Evolutionary conservation across 2,888 invertebrate species (phyloP).

Genomic region (Chironomus tentans): DNA sequence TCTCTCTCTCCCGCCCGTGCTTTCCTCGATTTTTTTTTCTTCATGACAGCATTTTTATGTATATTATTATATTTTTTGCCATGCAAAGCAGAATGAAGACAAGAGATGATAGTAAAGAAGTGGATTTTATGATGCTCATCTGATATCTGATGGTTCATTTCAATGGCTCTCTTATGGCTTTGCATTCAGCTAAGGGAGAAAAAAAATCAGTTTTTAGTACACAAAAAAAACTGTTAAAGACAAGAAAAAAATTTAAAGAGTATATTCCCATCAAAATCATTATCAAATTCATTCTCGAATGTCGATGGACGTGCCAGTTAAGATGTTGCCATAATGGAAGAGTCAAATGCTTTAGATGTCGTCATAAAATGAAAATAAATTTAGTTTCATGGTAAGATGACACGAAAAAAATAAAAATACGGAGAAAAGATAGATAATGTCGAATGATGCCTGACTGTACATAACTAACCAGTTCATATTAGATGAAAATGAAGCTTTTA

Average conservation of each 20-base stretch:
- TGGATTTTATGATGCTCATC: conserved; percentile 6
- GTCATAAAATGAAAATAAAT: background rate
- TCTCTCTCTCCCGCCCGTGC: background rate
- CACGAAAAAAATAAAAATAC: background rate
- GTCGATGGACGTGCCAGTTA: background rate
- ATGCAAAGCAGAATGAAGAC: background rate
- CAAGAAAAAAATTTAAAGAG: background rate
- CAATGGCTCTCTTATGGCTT: background rate
- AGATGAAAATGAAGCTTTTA: background rate
- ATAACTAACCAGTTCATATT: background rate
- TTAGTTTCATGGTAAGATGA: background rate
- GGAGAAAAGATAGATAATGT: background rate
- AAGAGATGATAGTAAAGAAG: conserved; percentile 1
- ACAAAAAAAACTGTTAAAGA: no score
- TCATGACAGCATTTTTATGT: no score
- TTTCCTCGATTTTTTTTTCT: background rate
- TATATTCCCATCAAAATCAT: background rate
- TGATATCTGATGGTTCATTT: background rate
- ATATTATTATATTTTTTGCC: background rate
- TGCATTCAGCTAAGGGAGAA: background rate
- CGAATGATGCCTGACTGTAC: background rate
- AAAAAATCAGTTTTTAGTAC: background rate
- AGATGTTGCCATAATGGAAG: background rate
- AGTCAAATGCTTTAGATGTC: background rate
- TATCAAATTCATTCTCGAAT: background rate